These are phyloP conservation scores for Tokudaia tokunoshimensis DNA, from an alignment of 2,797 vertebrate species.

Conservation along the genomic window DNA sequence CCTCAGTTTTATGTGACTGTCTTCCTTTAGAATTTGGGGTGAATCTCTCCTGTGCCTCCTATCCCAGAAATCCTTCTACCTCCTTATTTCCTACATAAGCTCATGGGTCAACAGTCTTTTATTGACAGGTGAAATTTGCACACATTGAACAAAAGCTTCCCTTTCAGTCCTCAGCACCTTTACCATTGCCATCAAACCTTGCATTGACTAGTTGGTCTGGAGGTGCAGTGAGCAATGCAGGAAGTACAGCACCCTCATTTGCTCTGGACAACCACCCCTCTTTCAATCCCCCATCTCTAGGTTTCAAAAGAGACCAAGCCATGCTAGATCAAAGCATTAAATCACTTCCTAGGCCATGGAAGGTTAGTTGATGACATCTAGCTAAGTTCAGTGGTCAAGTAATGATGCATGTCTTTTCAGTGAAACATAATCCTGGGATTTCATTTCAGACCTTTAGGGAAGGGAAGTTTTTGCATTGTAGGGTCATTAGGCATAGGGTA, in stretches of 20 bases:
- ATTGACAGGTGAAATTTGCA: background rate
- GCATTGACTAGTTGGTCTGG: no score
- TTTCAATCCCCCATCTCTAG: background rate
- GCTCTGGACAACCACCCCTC: background rate
- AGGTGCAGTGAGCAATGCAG: accelerated
- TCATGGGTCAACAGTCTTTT: background rate
- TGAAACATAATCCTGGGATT: background rate
- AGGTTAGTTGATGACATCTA: background rate
- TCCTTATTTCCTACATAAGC: background rate
- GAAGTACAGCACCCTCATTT: background rate
- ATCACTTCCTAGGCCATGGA: background rate
- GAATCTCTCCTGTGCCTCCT: background rate
- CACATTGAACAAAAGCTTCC: background rate
- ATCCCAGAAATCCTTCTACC: background rate
- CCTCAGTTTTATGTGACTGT: background rate
- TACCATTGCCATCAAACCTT: background rate
- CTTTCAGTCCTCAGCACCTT: background rate
- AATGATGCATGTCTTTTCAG: background rate
- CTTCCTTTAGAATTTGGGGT: background rate
- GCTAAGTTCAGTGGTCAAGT: background rate
- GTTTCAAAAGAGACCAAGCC: background rate
- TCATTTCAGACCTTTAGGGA: background rate
- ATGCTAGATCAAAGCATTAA: background rate
- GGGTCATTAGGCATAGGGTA: background rate
- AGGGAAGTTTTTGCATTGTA: background rate